Evolutionary conservation across 1,140 invertebrate species (phyloP).

Genomic region (Brachystomella parvula): DNA sequence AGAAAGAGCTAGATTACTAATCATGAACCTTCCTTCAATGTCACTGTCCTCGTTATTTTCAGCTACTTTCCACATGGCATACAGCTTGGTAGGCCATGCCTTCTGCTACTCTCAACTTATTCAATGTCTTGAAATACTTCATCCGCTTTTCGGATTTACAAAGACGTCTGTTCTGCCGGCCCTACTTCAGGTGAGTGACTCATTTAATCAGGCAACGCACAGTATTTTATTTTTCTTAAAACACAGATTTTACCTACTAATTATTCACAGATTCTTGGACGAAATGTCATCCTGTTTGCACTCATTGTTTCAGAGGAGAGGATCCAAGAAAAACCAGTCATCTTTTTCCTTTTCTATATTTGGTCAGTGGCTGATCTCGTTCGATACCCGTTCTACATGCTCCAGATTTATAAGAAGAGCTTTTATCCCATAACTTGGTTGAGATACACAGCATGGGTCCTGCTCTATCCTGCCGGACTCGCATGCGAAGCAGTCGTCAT

Average conservation of each 20-base stretch:
- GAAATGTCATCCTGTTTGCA: conserved; percentile 69
- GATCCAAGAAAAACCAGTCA: conserved; percentile 75
- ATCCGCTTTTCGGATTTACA: conserved; percentile 80
- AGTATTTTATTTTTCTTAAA: not conserved
- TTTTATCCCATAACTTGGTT: conserved; percentile 78
- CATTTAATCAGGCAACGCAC: not conserved
- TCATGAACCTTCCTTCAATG: not conserved
- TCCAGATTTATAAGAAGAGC: conserved; percentile 64
- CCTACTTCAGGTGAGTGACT: conserved; percentile 46
- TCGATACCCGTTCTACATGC: conserved; percentile 86
- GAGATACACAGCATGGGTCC: conserved; percentile 85
- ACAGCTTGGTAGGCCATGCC: conserved; percentile 64
- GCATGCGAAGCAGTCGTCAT: conserved; percentile 75
- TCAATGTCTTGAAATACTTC: conserved; percentile 79
- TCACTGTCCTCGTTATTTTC: not conserved
- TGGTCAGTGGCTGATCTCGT: conserved; percentile 66
- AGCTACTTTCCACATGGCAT: conserved; percentile 50
- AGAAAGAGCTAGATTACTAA: not conserved
- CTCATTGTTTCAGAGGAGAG: conserved; percentile 75
- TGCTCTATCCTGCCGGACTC: conserved; percentile 81
- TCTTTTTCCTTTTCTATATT: conserved; percentile 75
- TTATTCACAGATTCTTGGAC: conserved; percentile 58
- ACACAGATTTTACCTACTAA: conserved; percentile 45
- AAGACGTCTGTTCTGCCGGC: conserved; percentile 56
- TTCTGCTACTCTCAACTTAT: conserved; percentile 74